phyloP scores from a whole-genome alignment of 2,888 invertebrate genomes.

The Metalampra italica region DNA sequence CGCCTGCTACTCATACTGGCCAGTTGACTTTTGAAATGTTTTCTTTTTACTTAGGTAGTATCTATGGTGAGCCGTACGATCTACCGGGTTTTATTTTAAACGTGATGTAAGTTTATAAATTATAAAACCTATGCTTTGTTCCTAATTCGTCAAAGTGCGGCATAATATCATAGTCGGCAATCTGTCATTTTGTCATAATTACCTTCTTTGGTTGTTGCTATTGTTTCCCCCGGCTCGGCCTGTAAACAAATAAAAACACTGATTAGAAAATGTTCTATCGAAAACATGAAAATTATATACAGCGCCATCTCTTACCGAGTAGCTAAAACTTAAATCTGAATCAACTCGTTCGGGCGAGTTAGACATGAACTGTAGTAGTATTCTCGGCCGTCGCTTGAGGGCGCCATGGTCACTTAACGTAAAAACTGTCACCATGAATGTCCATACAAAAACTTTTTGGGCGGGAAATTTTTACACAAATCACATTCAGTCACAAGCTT shows the following conservation, averaged over 20 bases:
- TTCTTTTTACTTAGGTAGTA: too few species aligned
- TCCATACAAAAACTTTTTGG: slow-evolving; percentile 51
- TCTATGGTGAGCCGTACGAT: too few species aligned
- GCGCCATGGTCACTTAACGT: slow-evolving; percentile 78
- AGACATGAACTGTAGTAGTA: slow-evolving; percentile 63
- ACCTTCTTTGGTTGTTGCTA: slow-evolving; percentile 94
- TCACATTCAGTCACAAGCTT: slow-evolving; percentile 1
- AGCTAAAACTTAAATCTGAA: slow-evolving; percentile 46
- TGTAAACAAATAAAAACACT: slow-evolving; percentile 49
- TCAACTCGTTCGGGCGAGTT: slow-evolving; percentile 38
- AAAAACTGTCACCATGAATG: slow-evolving; percentile 84
- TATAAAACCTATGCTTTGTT: too few species aligned
- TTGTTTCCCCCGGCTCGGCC: slow-evolving; percentile 86
- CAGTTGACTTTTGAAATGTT: too few species aligned
- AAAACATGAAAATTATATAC: neutral
- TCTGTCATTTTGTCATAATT: too few species aligned
- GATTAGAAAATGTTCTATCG: neutral
- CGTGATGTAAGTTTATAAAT: too few species aligned
- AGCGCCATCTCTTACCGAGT: slow-evolving; percentile 75
- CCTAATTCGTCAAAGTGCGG: too few species aligned
- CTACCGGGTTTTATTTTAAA: too few species aligned
- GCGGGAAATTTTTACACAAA: slow-evolving; percentile 19
- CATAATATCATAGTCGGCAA: too few species aligned
- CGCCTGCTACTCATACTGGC: too few species aligned
- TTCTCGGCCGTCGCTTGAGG: slow-evolving; percentile 77